Conservation (phyloP, 2,113 vertebrate genomes). For the Gracilinanus agilis region DNA sequence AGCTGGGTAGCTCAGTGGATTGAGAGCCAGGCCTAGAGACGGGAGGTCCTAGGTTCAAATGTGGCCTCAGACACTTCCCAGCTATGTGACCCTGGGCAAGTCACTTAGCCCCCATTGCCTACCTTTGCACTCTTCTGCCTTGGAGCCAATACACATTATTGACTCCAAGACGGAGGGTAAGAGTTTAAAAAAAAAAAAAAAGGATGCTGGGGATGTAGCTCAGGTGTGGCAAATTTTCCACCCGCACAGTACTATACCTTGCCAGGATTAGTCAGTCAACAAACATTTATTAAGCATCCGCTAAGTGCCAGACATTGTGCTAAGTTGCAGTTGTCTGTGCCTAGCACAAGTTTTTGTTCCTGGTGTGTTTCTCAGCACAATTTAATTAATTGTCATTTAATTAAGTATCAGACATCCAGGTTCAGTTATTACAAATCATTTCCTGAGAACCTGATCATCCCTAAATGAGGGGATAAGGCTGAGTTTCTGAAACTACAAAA, state of each 20-base stretch:
- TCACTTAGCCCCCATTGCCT: too few species aligned
- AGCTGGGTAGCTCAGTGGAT: too few species aligned
- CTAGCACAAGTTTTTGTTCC: not conserved
- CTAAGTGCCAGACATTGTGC: not conserved
- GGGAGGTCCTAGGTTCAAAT: too few species aligned
- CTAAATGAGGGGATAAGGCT: not conserved
- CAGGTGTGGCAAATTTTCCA: too few species aligned
- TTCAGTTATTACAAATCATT: not conserved
- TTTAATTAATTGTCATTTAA: not conserved
- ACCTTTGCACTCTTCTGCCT: too few species aligned
- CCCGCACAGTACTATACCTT: not conserved
- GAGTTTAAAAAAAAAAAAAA: too few species aligned
- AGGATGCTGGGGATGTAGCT: too few species aligned
- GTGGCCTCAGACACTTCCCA: too few species aligned
- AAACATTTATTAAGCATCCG: not conserved
- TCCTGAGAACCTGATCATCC: not conserved
- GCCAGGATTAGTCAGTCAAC: not conserved
- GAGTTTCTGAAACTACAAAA: not conserved
- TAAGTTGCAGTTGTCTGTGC: not conserved
- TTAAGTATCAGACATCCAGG: not conserved
- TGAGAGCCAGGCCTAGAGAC: too few species aligned
- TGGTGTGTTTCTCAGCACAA: not conserved
- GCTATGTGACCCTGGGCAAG: too few species aligned
- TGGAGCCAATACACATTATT: too few species aligned
- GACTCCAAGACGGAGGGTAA: too few species aligned